Base-by-base conservation (phyloP, 64 coral and sea anemone species). In the Montipora cactus region DNA sequence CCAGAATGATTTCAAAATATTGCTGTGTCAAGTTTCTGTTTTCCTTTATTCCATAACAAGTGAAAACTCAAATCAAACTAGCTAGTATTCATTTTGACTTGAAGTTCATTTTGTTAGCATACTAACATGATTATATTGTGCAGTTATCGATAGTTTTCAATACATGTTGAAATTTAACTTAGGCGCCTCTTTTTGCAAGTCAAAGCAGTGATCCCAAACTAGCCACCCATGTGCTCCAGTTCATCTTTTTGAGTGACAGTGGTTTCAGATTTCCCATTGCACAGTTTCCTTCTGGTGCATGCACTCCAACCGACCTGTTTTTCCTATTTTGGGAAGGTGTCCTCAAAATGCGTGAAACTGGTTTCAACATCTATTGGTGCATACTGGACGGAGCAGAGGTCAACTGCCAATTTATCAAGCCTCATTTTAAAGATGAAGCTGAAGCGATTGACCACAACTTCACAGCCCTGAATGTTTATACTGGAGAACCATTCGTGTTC, bases 341-440 rank as follows among this genome's bases (percentile, higher is more conserved):
- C 0, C 71, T 58, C 7, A 75, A 89, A 55, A 77, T 89, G 87
- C 14, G 57, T 2, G 72, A 89, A 77, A 11, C 49, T 25, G 75
- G 87, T 2, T 89, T 89, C 3, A 77, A 5, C 49, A 28, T 92
- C 3, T 81, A 92, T 37, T 72, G 72, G 58, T 81, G 79, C 44
- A 74, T 92, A 7, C 18, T 80, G 2, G 90, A 84, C 84, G 90
- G 80, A 1, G 79, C 79, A 8, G 90, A 92, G 22, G 64, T 81
- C 5, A 92, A 92, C 21, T 7, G 90, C 13, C 90, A 92, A n/a
- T 92, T 92, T 76, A 62, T 92, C 1, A 92, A 92, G 14, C 46
- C 77, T 10, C 90, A 83, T 5, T 92, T 92, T 19, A 66, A 50
- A 11, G 16, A 0, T 2, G 66, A 89, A 47, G 5, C 44, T 59